Conservation (phyloP, 2,888 invertebrate species). For the Busseola fusca region DNA sequence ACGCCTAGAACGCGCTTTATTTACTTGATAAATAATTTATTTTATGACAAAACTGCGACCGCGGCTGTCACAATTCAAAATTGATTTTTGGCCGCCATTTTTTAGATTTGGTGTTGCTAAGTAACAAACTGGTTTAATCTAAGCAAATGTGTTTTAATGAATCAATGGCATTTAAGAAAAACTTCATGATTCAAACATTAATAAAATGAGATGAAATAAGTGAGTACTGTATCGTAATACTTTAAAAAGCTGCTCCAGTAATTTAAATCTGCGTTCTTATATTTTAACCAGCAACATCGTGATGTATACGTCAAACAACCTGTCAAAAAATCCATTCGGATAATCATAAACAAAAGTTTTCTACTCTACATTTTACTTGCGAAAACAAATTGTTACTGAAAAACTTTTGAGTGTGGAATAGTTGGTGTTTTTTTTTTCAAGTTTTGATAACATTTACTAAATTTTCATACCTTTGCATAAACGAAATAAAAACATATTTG, state of each 20-base stretch:
- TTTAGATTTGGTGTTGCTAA: constrained; percentile 47
- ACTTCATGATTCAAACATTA: neutral
- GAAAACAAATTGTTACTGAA: too few species aligned
- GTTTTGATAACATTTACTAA: accelerated
- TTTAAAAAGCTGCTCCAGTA: too few species aligned
- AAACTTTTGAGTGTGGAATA: accelerated
- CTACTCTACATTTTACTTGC: accelerated
- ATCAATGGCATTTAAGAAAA: neutral
- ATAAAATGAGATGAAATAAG: neutral
- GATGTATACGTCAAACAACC: neutral
- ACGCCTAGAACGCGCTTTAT: constrained; percentile 53
- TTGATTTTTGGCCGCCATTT: constrained; percentile 88
- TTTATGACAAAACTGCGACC: constrained; percentile 60
- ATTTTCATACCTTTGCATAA: neutral
- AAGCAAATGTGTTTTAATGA: neutral
- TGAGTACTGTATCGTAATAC: neutral
- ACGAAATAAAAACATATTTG: neutral
- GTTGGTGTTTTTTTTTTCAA: neutral
- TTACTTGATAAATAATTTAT: constrained; percentile 67
- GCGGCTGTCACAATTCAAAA: constrained; percentile 81
- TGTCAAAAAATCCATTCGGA: constrained; percentile 37
- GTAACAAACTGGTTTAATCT: neutral
- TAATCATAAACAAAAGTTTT: neutral
- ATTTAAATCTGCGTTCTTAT: neutral
- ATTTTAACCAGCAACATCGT: constrained; percentile 5